A percentile compares a stretch with the other conserved stretches of the same genome.
Evolutionary conservation across 2,113 vertebrate species (phyloP).

Genomic region (Mobula hypostoma): DNA sequence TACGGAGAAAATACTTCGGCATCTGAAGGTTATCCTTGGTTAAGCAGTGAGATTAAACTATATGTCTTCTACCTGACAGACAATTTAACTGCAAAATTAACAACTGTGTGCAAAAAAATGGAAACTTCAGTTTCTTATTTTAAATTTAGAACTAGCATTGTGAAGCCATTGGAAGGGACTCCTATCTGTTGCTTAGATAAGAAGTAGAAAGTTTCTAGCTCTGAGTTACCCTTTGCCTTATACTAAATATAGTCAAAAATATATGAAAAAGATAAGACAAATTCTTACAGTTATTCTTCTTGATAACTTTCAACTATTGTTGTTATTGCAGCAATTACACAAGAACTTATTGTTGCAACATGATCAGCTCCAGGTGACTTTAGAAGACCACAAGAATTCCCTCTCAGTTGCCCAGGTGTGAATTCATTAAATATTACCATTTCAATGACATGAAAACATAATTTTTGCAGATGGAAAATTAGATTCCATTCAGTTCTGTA

Average conservation of each 20-base stretch:
- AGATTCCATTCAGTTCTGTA: no score
- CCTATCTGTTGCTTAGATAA: not conserved
- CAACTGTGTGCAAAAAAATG: not conserved
- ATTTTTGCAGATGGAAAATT: not conserved
- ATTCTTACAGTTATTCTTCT: not conserved
- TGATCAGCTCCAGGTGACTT: slow-evolving; percentile 78
- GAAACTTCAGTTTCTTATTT: not conserved
- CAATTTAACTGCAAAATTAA: not conserved
- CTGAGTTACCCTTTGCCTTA: no score
- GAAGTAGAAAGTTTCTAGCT: not conserved
- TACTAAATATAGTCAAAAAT: not conserved
- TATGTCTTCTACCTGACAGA: not conserved
- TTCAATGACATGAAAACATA: not conserved
- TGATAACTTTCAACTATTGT: not conserved
- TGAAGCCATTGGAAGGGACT: not conserved
- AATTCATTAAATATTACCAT: slow-evolving; percentile 40
- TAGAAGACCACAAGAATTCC: slow-evolving; percentile 98
- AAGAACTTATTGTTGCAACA: slow-evolving; percentile 82
- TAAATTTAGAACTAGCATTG: not conserved
- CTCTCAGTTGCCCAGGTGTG: slow-evolving; percentile 90
- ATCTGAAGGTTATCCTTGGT: not conserved
- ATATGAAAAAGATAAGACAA: not conserved
- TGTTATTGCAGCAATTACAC: slow-evolving; percentile 70
- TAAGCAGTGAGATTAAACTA: not conserved
- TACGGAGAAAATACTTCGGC: no score